Percentiles rank a stretch among this genome's conserved stretches.
Conservation (phyloP, 2,113 vertebrate genomes). For the Proterorhinus semilunaris region DNA sequence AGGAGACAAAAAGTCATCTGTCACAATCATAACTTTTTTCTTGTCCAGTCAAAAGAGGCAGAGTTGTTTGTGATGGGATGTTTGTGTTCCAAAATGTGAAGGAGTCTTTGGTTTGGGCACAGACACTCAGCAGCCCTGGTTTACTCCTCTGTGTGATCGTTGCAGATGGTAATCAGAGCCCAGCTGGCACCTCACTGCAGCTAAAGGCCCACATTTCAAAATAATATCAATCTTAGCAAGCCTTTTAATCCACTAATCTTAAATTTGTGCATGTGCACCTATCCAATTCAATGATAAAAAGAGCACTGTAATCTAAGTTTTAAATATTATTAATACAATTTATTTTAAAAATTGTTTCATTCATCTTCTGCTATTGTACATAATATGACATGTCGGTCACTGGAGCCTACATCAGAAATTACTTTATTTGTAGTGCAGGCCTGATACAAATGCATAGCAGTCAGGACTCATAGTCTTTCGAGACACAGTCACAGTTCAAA, state of each 20-base stretch:
- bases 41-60: slow-evolving; percentile 32
- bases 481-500: too few relatives aligned
- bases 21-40: slow-evolving; percentile 21
- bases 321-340: neutral
- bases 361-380: neutral
- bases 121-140: slow-evolving; percentile 42
- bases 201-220: slow-evolving; percentile 43
- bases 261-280: slow-evolving; percentile 28
- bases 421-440: neutral
- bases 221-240: slow-evolving; percentile 42
- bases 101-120: slow-evolving; percentile 30
- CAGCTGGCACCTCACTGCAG: slow-evolving; percentile 46
- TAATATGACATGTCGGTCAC: too few relatives aligned
- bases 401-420: neutral
- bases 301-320: neutral
- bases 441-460: too few relatives aligned
- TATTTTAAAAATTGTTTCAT: neutral
- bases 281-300: slow-evolving; percentile 7
- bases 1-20: neutral
- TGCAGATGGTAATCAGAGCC: slow-evolving; percentile 62
- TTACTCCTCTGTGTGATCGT: slow-evolving; percentile 53
- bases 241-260: slow-evolving; percentile 32
- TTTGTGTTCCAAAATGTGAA: slow-evolving; percentile 45
- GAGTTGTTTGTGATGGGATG: slow-evolving; percentile 27
- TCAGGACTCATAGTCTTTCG: too few relatives aligned